Evolutionary conservation across 1,140 invertebrate genomes (phyloP).

Genomic region (Solenopsis invicta): DNA sequence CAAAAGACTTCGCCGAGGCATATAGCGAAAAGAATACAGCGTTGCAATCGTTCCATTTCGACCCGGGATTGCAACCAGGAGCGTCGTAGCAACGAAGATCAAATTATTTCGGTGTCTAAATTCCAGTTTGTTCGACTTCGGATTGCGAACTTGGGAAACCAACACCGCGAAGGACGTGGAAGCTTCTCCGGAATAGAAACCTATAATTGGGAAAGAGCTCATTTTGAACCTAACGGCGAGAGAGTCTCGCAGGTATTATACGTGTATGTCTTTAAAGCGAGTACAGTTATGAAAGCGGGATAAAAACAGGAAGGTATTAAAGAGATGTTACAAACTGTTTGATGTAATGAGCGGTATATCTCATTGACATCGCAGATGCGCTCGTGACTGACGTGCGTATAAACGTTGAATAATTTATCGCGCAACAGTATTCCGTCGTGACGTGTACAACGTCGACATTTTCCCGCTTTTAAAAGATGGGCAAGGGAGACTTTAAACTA

Average conservation of each 20-base stretch:
- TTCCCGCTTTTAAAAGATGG: slow-evolving; percentile 1
- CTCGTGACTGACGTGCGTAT: not conserved
- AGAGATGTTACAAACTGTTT: not conserved
- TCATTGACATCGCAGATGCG: not conserved
- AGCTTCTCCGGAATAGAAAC: not conserved
- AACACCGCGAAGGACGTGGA: not conserved
- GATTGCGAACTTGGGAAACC: slow-evolving; percentile 15
- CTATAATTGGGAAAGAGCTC: slow-evolving; percentile 37
- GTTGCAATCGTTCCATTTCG: slow-evolving; percentile 19
- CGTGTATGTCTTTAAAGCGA: not conserved
- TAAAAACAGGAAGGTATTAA: not conserved
- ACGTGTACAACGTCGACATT: not conserved
- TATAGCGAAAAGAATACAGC: slow-evolving; percentile 19
- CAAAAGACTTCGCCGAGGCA: slow-evolving; percentile 25
- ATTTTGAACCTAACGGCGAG: not conserved
- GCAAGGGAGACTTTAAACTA: slow-evolving; percentile 4
- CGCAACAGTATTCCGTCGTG: not conserved
- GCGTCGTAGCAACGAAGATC: slow-evolving; percentile 15
- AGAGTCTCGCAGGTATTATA: slow-evolving; percentile 13
- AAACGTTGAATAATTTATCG: slow-evolving; percentile 47
- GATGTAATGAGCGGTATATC: slow-evolving; percentile 10
- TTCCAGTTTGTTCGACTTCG: slow-evolving; percentile 26
- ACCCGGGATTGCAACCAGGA: not conserved
- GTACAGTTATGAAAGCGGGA: not conserved
- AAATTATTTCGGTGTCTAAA: slow-evolving; percentile 49